Evolutionary conservation across 2,888 invertebrate species (phyloP), one percentile per base, ranked within the genome.

Genomic region (Ectemnius lituratus): DNA sequence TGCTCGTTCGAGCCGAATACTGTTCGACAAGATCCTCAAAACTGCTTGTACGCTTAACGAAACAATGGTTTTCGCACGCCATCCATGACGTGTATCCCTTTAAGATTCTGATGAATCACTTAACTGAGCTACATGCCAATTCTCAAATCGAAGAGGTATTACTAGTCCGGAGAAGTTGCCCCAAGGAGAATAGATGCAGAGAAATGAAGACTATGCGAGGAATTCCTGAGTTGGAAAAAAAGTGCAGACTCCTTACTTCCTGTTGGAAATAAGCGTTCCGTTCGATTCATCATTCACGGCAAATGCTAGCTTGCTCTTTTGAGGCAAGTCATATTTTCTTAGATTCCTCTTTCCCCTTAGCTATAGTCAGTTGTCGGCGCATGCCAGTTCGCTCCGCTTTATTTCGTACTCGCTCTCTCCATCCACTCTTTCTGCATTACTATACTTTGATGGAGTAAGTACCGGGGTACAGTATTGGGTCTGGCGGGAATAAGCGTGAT

Each of bases 361-460:
- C 52, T 23, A 23, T 23, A 16, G 16, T 57, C 61, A 49, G 60
- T 61, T 60, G 2, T 23, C 23, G 23, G 23, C 23, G 23, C 23
- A 23, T 23, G 2, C 23, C 2, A 23, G 23, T 37, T 27, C 6
- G 37, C 27, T 56, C 37, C 16, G 28, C 45, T 13, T 14, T 27
- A 14, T 11, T 18, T 46, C 20, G 37, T 28, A 0, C n/a, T 13
- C 37, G 16, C 56, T n/a, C 20, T 20, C 49, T 47, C 63, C 46
- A 57, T 46, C 60, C 61, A 62, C 27, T 60, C 59, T 57, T 28
- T 37, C 18, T 46, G 49, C 46, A 72, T 62, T 62, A 68, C 61
- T 73, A 57, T 45, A 28, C 60, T 57, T 16, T 46, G 52, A 49
- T 61, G 52, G 58, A 58, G 52, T 52, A 46, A 52, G 52, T 52